phyloP scores from a whole-genome alignment of 2,113 vertebrate genomes.

The Scortum barcoo region DNA sequence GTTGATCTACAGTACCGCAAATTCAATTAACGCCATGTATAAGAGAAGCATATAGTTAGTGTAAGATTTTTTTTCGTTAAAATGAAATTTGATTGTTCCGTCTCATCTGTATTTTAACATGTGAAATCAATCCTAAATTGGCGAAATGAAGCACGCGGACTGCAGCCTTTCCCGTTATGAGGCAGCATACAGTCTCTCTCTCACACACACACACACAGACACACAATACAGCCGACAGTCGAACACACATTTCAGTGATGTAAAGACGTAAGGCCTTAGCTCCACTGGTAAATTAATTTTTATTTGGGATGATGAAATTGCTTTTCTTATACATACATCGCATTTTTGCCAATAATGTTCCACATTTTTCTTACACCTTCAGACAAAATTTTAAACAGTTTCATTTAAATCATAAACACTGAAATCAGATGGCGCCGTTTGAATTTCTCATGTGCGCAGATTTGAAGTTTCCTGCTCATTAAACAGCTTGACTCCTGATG shows the following conservation, averaged over 20 bases:
- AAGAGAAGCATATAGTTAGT: not conserved
- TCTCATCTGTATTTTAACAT: not conserved
- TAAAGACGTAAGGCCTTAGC: not conserved
- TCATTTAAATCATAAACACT: too few relatives aligned
- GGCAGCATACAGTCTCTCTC: not conserved
- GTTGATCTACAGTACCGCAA: not conserved
- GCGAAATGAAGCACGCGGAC: constrained; percentile 21
- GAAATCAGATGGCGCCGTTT: not conserved
- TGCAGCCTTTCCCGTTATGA: not conserved
- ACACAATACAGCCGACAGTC: too few relatives aligned
- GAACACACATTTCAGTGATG: not conserved
- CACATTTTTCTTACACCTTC: too few relatives aligned
- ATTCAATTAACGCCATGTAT: not conserved
- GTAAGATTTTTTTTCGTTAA: not conserved
- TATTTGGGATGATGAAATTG: not conserved
- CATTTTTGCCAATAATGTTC: not conserved
- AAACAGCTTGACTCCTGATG: constrained; percentile 54
- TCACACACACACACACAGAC: not conserved
- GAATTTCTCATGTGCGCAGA: constrained; percentile 1
- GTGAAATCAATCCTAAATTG: constrained; percentile 28
- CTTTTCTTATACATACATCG: too few relatives aligned
- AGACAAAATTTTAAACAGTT: too few relatives aligned
- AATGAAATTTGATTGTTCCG: not conserved
- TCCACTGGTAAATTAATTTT: not conserved
- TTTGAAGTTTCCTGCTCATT: constrained; percentile 36